phyloP scores from a whole-genome alignment of 2,113 vertebrate genomes.

The Alosa alosa region DNA sequence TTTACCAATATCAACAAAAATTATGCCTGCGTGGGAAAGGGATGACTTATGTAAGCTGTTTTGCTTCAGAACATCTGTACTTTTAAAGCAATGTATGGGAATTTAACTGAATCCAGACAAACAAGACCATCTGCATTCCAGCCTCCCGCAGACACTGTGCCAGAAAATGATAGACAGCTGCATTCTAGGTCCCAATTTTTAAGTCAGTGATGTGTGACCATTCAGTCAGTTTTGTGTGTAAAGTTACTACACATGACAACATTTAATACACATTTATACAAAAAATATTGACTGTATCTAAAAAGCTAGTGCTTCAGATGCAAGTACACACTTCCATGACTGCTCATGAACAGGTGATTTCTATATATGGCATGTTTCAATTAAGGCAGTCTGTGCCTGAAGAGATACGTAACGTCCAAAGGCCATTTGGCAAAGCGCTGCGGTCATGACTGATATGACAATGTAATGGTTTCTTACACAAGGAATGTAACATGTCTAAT shows the following conservation, averaged over 20 bases:
- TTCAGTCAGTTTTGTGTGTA: background rate
- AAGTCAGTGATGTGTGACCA: background rate
- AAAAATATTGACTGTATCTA: background rate
- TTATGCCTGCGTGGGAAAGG: background rate
- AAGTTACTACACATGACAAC: background rate
- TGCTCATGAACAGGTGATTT: background rate
- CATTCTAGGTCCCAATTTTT: background rate
- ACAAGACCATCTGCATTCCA: background rate
- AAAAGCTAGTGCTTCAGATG: background rate
- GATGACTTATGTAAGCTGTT: background rate
- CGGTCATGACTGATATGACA: background rate
- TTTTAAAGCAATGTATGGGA: background rate
- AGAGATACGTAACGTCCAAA: background rate
- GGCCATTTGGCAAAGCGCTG: background rate
- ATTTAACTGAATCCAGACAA: background rate
- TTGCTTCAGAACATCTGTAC: background rate
- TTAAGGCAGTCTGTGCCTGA: background rate
- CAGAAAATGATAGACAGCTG: background rate
- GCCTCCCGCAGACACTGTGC: background rate
- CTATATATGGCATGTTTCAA: background rate
- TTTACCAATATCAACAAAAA: background rate
- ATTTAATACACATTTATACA: background rate
- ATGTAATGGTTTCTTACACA: background rate
- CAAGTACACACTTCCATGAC: background rate
- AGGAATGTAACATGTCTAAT: background rate